phyloP scores from a whole-genome alignment of 2,888 invertebrate species.

The Corbicula japonica region DNA sequence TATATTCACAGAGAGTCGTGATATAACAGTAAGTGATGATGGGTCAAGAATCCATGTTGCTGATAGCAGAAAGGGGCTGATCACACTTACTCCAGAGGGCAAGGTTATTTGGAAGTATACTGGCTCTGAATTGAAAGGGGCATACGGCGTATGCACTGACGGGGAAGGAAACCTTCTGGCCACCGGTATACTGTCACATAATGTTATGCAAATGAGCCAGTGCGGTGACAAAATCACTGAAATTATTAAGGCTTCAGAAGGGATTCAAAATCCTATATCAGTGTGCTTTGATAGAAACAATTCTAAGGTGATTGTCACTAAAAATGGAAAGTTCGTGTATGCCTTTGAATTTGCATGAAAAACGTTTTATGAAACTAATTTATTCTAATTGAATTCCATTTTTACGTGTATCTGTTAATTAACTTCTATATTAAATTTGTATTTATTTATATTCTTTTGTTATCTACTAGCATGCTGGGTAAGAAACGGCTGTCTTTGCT shows the following conservation, averaged over 20 bases:
- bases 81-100: conserved; percentile 32
- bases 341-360: conserved; percentile 31
- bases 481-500: too few species aligned
- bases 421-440: too few species aligned
- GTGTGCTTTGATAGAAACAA: conserved; percentile 35
- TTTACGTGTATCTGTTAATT: too few species aligned
- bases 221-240: conserved; percentile 24
- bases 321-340: conserved; percentile 32
- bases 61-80: conserved; percentile 38
- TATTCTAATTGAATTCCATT: too few species aligned
- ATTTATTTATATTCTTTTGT: too few species aligned
- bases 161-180: conserved; percentile 28
- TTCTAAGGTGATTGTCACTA: conserved; percentile 30
- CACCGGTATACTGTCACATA: conserved; percentile 29
- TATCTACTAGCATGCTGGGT: too few species aligned
- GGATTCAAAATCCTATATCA: conserved; percentile 30
- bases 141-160: conserved; percentile 44
- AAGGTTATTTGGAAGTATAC: conserved; percentile 28
- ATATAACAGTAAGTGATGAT: conserved; percentile 39
- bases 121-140: conserved; percentile 40
- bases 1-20: conserved; percentile 38
- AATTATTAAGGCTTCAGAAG: conserved; percentile 31
- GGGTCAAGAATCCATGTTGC: conserved; percentile 37
- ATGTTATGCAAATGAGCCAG: conserved; percentile 35
- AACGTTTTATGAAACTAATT: too few species aligned